Base-by-base conservation (phyloP, 64 coral and sea anemone genomes). In the Montipora sp. region DNA sequence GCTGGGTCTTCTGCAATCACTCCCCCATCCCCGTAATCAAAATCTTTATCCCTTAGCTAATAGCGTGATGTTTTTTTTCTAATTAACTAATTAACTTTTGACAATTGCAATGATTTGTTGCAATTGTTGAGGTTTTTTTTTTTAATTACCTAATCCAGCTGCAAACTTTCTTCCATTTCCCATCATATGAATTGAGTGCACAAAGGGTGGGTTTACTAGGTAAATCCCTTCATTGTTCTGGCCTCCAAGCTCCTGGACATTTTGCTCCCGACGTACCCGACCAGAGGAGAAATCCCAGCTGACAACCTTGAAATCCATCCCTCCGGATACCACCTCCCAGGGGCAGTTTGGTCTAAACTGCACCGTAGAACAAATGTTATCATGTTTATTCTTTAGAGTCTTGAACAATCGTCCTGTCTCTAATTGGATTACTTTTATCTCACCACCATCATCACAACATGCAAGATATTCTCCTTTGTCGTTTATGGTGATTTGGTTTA, bases 231-330 rank as follows among this genome's bases (percentile, higher is more conserved):
- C 74, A 27, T 50, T 61, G 10, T 47, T 73, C 44, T 51, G 72
- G 16, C 20, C 78, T 80, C 24, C 69, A 49, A 84, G 27, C 78
- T 96, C 92, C 23, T 94, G 92, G 10, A 94, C 74, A 87, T 92
- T 92, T 47, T 89, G 44, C 11, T 94, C 63, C 24, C 93, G 90
- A 48, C 86, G 45, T 5, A 77, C 63, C 46, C 92, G 79, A 5
- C 98, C 98, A 63, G 94, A 91, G 4, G 94, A 96, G 78, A 96
- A 94, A 69, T 99, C 98, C 98, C 98, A 99, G 21, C 84, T 88
- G 11, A 94, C 50, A 58, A 99, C 75, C 19, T 70, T 91, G 59
- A 82, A 99, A 88, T 99, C 98, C 92, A 99, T 94, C 18, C 94
- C 92, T 24, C 94, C 98, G 51, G 87, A 96, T 7, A 96, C 43